phyloP scores from a whole-genome alignment of 1,140 invertebrate species.

The Trypoxylus dichotomus region DNA sequence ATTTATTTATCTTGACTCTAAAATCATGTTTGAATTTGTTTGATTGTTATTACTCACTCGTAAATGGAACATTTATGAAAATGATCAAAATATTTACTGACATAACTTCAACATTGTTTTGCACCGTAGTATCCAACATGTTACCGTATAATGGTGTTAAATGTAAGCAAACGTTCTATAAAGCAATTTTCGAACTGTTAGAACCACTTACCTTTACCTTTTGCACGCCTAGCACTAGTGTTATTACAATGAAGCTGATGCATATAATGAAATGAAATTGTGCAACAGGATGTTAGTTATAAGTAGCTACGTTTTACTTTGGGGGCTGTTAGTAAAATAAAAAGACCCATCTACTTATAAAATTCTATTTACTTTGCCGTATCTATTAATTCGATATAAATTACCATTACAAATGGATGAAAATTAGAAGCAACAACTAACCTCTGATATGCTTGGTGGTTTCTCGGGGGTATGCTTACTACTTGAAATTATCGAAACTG shows the following conservation, averaged over 20 bases:
- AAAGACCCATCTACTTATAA: conserved; percentile 15
- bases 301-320: neutral
- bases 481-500: conserved; percentile 32
- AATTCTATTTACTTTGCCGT: neutral
- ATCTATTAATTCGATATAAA: conserved; percentile 4
- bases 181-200: neutral
- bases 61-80: too few relatives aligned
- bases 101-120: too few relatives aligned
- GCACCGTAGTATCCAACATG: too few relatives aligned
- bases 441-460: conserved; percentile 38
- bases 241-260: neutral
- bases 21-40: too few relatives aligned
- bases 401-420: neutral
- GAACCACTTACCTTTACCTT: neutral
- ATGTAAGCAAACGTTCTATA: neutral
- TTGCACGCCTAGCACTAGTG: neutral
- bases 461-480: conserved; percentile 39
- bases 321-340: neutral
- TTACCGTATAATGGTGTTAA: too few relatives aligned
- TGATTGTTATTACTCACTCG: too few relatives aligned
- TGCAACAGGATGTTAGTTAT: conserved; percentile 5
- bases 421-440: conserved; percentile 28
- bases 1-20: too few relatives aligned
- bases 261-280: neutral
- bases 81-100: too few relatives aligned